Evolutionary conservation across 2,797 vertebrate genomes (phyloP).

Genomic region (Smutsia temminckii): DNA sequence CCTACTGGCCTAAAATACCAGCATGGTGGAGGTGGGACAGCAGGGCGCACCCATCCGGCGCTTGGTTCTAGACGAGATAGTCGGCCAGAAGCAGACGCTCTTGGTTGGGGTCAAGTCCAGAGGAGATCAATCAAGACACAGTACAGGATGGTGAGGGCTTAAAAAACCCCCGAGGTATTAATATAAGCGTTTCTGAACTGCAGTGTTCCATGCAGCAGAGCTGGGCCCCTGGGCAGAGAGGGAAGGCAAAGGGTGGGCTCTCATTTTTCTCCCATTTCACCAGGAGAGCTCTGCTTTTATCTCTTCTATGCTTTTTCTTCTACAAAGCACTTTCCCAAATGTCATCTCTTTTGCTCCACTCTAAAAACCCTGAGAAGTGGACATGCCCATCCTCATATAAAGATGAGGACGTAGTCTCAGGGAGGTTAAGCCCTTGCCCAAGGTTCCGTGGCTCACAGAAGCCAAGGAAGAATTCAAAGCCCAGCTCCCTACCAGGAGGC

Average conservation of each 20-base stretch:
- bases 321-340: background rate
- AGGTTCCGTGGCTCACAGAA: background rate
- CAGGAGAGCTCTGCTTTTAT: background rate
- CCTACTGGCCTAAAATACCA: background rate
- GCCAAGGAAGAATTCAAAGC: background rate
- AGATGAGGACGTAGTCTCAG: background rate
- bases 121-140: background rate
- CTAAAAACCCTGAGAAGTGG: background rate
- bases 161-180: background rate
- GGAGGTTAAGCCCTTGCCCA: background rate
- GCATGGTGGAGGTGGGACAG: fast-evolving
- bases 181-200: background rate
- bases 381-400: background rate
- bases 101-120: background rate
- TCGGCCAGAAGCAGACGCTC: background rate
- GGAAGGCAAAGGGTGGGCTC: background rate
- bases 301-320: background rate
- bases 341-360: background rate
- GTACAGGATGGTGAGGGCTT: background rate
- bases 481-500: background rate
- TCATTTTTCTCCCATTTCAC: background rate
- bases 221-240: background rate
- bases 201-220: background rate
- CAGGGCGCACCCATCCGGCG: fast-evolving
- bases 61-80: background rate